Base-by-base conservation (phyloP, 2,888 invertebrate genomes). In the Saturnia pavonia region DNA sequence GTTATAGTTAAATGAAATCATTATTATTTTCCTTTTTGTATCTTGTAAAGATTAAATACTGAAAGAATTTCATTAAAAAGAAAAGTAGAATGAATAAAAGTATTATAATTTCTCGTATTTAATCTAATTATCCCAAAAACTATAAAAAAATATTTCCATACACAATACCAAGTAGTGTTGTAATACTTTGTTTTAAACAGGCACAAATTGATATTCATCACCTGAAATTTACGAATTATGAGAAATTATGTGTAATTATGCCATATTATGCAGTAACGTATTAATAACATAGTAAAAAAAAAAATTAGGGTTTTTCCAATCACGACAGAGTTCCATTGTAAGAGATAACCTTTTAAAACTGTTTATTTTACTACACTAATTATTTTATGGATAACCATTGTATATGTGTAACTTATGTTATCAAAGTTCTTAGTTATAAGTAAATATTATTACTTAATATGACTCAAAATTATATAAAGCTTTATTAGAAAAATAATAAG, bases 91-190 rank as follows among this genome's bases (percentile, higher is more conserved):
- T 19, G 25, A 68, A 25, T 48, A n/a, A n/a, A n/a, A n/a, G 4
- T 67, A 42, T 42, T 27, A 67, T 22, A 67, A n/a, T 27, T 8
- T 34, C 14, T 22, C 11, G 9, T 40, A 40, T 63, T 63, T 16
- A 34, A 34, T 34, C 3, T 40, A 48, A 67, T 45, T 67, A 43
- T n/a, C 14, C 67, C 45, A 68, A 22, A 48, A 48, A 34, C 43
- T 70, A 48, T 48, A 68, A 68, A 67, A 22, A 67, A 22, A 16
- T 27, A 34, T 43, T 63, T 78, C 90, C 91, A 87, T 92, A 91
- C 90, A 87, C 92, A 92, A 83, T 88, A 91, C 89, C 88, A 91
- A 87, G 82, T 83, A 68, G 89, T 88, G 86, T 88, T 88, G 85
- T 76, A 85, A 73, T 74, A 73, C 70, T 77, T 72, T 79, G 85